Evolutionary conservation across 92 coral and sea anemone genomes (phyloP).

Genomic region (Metridium senile): DNA sequence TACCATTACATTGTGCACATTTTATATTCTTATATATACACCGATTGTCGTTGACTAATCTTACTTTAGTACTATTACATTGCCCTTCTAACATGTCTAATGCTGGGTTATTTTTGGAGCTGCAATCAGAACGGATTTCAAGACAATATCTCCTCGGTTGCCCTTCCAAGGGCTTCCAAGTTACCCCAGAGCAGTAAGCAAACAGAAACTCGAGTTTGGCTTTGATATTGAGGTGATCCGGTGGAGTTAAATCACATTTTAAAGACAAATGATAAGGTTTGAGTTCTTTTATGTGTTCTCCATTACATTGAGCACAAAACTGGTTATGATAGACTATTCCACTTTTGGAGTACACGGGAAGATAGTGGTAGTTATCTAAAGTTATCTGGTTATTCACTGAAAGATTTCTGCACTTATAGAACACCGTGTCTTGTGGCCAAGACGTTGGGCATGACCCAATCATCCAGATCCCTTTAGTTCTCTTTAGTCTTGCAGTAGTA

Average conservation of each 20-base stretch:
- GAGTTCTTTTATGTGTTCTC: slow-evolving; percentile 4
- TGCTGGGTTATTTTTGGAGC: neutral
- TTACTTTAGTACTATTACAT: neutral
- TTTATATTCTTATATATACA: slow-evolving; percentile 28
- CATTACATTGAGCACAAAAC: slow-evolving; percentile 57
- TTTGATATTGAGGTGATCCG: neutral
- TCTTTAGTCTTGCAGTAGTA: neutral
- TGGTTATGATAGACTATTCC: slow-evolving; percentile 55
- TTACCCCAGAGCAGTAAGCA: slow-evolving; percentile 15
- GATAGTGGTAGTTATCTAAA: slow-evolving; percentile 23
- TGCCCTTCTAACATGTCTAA: neutral
- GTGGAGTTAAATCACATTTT: slow-evolving; percentile 33
- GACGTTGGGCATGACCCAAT: slow-evolving; percentile 41
- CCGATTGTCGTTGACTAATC: slow-evolving; percentile 4
- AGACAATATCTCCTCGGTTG: slow-evolving; percentile 27
- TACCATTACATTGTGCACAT: slow-evolving; percentile 15
- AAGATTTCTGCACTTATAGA: slow-evolving; percentile 13
- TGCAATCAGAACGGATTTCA: neutral
- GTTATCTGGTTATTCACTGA: slow-evolving; percentile 8
- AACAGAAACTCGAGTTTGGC: slow-evolving; percentile 25
- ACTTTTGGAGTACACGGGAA: slow-evolving; percentile 49
- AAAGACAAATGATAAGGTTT: slow-evolving; percentile 12
- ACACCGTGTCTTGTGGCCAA: slow-evolving; percentile 23
- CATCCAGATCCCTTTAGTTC: slow-evolving; percentile 50
- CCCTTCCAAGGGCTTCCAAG: slow-evolving; percentile 3